These are phyloP conservation scores for Drosophila asahinai DNA, from an alignment of 1,140 invertebrate genomes.

Conservation along the genomic window DNA sequence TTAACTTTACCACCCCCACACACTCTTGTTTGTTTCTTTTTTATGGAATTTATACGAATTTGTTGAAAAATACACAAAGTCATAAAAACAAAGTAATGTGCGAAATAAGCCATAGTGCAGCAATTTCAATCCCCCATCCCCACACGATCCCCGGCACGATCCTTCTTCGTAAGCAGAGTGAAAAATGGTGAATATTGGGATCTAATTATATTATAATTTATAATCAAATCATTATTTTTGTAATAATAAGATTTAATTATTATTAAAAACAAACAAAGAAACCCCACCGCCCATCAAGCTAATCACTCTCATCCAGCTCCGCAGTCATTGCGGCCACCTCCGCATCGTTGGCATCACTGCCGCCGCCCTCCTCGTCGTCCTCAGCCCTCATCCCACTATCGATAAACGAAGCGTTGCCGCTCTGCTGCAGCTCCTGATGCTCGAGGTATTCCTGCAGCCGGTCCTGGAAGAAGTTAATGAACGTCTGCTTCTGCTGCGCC, in stretches of 20 bases:
- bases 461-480: constrained; percentile 89
- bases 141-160: not conserved
- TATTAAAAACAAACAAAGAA: constrained; percentile 71
- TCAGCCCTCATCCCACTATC: constrained; percentile 44
- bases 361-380: constrained; percentile 46
- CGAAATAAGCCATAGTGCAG: constrained; percentile 40
- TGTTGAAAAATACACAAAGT: constrained; percentile 70
- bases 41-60: constrained; percentile 78
- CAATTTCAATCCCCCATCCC: constrained; percentile 33
- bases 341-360: constrained; percentile 64
- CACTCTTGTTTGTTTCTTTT: constrained; percentile 68
- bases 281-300: constrained; percentile 31
- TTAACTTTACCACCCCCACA: constrained; percentile 38
- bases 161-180: constrained; percentile 31
- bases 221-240: constrained; percentile 82
- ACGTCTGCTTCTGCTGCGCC: constrained; percentile 88
- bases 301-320: constrained; percentile 73
- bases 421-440: constrained; percentile 78
- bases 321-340: constrained; percentile 69
- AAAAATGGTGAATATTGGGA: constrained; percentile 75
- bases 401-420: constrained; percentile 67
- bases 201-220: constrained; percentile 82
- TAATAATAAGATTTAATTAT: constrained; percentile 80
- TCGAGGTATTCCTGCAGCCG: constrained; percentile 78
- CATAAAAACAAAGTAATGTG: constrained; percentile 51